Conservation (phyloP, 2,113 vertebrate species). For the Sitta europaea region DNA sequence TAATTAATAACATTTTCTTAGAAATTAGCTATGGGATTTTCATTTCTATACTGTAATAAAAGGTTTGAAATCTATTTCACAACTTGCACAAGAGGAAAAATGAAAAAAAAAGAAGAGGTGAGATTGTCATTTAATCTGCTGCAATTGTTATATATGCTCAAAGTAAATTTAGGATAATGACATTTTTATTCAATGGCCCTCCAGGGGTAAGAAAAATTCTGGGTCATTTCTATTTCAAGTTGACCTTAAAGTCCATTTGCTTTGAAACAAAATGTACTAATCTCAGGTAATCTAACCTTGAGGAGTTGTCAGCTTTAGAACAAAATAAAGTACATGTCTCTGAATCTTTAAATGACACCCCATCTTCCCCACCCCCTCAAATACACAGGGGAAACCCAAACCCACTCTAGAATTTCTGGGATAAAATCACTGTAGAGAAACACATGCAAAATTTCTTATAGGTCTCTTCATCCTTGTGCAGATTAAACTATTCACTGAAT, state of each 20-base stretch:
- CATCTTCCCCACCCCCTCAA: background rate
- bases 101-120: accelerated
- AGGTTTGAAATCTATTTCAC: background rate
- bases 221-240: background rate
- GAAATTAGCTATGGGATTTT: background rate
- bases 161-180: background rate
- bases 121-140: background rate
- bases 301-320: background rate
- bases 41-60: background rate
- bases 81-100: background rate
- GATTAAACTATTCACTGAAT: background rate
- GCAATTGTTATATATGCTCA: background rate
- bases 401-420: background rate
- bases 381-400: background rate
- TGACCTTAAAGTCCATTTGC: background rate
- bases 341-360: background rate
- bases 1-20: background rate
- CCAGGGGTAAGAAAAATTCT: background rate
- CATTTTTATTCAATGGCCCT: background rate
- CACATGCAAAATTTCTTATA: background rate
- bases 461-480: background rate
- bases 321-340: background rate
- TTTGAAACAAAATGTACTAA: background rate
- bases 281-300: background rate
- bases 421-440: background rate